Percentiles rank a stretch among this genome's conserved stretches.
Evolutionary conservation across 2,888 invertebrate species (phyloP).

Genomic region (Cynaeus angustus): DNA sequence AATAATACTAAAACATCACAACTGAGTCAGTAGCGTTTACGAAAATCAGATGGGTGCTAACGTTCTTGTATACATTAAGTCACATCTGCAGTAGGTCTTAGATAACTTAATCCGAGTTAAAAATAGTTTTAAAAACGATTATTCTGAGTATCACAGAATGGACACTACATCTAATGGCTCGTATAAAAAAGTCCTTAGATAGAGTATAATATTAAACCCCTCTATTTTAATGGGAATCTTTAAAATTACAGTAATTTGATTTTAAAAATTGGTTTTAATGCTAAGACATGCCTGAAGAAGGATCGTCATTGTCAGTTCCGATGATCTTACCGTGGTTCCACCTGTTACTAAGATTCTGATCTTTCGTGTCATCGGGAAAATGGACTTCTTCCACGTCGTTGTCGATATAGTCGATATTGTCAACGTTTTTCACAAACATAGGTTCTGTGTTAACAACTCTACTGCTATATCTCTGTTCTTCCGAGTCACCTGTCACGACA

Average conservation of each 20-base stretch:
- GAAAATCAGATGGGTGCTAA: conserved; percentile 25
- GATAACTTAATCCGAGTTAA: conserved; percentile 46
- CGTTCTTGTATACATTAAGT: conserved; percentile 44
- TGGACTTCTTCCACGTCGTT: conserved; percentile 52
- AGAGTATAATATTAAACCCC: conserved; percentile 60
- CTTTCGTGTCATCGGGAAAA: conserved; percentile 50
- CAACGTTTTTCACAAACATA: conserved; percentile 69
- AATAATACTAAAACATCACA: conserved; percentile 38
- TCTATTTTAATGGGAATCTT: conserved; percentile 33
- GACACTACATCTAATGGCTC: conserved; percentile 72
- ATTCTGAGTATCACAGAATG: conserved; percentile 73
- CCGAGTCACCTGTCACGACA: conserved; percentile 68
- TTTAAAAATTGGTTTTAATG: conserved; percentile 53
- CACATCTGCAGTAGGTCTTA: conserved; percentile 45
- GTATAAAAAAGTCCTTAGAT: conserved; percentile 70
- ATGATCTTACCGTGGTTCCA: conserved; percentile 54
- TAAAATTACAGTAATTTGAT: conserved; percentile 45
- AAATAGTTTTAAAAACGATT: conserved; percentile 67
- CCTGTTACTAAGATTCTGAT: conserved; percentile 51
- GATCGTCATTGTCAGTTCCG: conserved; percentile 70
- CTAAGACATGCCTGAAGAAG: conserved; percentile 73
- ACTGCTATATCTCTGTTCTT: conserved; percentile 70
- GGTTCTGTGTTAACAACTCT: conserved; percentile 71
- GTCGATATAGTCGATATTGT: conserved; percentile 61
- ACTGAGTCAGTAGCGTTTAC: conserved; percentile 6